These are phyloP conservation scores for Theristus sp. DNA, from an alignment of 2,888 invertebrate species.

Conservation along the genomic window DNA sequence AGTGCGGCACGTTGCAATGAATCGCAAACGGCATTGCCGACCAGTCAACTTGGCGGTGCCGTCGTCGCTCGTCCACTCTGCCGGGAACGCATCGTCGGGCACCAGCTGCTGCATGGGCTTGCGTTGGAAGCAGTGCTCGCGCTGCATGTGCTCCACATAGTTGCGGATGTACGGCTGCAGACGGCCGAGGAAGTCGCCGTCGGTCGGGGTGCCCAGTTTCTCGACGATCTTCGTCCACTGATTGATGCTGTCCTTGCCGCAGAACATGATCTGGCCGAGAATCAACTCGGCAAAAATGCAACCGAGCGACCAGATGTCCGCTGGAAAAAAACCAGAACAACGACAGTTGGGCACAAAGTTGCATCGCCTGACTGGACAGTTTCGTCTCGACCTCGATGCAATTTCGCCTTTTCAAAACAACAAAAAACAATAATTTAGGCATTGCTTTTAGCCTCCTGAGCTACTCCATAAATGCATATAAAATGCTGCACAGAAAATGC, in stretches of 20 bases:
- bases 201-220: slow-evolving; percentile 6
- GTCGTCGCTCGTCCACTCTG: not conserved
- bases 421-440: too few species aligned
- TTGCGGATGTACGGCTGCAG: not conserved
- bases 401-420: too few species aligned
- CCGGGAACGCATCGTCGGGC: not conserved
- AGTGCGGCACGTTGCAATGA: too few species aligned
- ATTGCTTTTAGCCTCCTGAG: not conserved
- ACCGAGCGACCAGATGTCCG: not conserved
- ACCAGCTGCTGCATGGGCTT: not conserved
- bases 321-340: too few species aligned
- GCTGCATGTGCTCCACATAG: not conserved
- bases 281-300: not conserved
- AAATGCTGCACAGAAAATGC: too few species aligned
- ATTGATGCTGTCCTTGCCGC: not conserved
- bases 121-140: not conserved
- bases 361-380: too few species aligned
- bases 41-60: not conserved
- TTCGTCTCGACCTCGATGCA: too few species aligned
- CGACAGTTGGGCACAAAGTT: too few species aligned
- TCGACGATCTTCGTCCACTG: not conserved
- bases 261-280: not conserved
- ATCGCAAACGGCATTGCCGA: too few species aligned
- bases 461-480: too few species aligned
- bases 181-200: not conserved